Evolutionary conservation across 2,888 invertebrate genomes (phyloP).

Genomic region (Drosophila neotestacea): DNA sequence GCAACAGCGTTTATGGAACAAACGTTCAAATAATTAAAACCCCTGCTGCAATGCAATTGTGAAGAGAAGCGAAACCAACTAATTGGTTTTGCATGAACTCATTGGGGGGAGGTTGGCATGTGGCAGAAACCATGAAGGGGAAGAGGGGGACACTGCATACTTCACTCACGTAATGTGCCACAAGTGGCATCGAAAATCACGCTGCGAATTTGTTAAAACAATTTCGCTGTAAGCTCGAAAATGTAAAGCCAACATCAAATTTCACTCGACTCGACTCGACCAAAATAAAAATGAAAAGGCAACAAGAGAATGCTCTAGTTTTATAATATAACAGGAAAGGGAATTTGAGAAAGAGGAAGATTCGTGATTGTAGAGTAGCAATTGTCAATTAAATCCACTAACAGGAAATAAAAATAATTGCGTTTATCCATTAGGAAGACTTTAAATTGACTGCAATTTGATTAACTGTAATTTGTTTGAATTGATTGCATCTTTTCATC

Average conservation of each 20-base stretch:
- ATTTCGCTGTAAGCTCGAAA: slow-evolving; percentile 34
- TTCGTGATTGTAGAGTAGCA: neutral
- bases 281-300: slow-evolving; percentile 17
- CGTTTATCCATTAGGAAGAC: neutral
- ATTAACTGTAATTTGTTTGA: neutral
- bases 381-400: neutral
- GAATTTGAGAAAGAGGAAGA: neutral
- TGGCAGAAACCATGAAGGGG: neutral
- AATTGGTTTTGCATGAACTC: slow-evolving; percentile 82
- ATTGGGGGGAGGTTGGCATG: slow-evolving; percentile 18
- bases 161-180: slow-evolving; percentile 42
- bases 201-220: slow-evolving; percentile 45
- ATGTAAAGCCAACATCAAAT: slow-evolving; percentile 40
- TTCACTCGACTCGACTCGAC: slow-evolving; percentile 15
- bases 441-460: neutral
- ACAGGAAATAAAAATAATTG: neutral
- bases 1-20: slow-evolving; percentile 52
- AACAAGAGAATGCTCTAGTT: neutral
- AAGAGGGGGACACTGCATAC: slow-evolving; percentile 17
- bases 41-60: slow-evolving; percentile 56
- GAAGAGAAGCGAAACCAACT: slow-evolving; percentile 74
- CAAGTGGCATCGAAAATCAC: slow-evolving; percentile 50
- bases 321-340: neutral
- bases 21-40: slow-evolving; percentile 58
- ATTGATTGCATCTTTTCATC: neutral